phyloP scores from a whole-genome alignment of 2,797 vertebrate species.

The Falco berigora region DNA sequence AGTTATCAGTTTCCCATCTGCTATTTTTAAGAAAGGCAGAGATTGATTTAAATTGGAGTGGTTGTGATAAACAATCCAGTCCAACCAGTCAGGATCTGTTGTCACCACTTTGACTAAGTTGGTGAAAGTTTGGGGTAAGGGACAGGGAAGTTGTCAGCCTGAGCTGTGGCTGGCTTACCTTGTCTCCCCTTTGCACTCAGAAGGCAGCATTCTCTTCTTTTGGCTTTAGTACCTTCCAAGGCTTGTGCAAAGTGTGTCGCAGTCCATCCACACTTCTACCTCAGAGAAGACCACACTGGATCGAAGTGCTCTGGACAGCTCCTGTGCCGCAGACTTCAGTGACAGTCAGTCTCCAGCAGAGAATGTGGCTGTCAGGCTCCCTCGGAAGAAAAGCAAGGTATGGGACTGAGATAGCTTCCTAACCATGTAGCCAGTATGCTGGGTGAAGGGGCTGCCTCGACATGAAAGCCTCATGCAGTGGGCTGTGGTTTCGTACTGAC shows the following conservation, averaged over 20 bases:
- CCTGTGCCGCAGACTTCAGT: conserved; percentile 86
- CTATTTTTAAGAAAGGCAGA: neutral
- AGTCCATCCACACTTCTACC: conserved; percentile 54
- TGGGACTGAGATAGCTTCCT: neutral
- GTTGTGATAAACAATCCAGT: neutral
- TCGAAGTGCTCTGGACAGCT: conserved; percentile 77
- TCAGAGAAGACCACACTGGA: conserved; percentile 46
- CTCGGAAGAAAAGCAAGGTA: conserved; percentile 80
- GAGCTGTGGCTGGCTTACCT: neutral
- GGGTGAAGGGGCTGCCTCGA: neutral
- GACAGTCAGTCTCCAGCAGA: conserved; percentile 82
- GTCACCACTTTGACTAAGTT: neutral
- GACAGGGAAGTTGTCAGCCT: neutral
- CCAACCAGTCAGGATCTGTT: neutral
- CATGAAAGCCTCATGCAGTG: fast-evolving
- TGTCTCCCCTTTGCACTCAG: neutral
- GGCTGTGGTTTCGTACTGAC: neutral
- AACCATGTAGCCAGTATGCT: neutral
- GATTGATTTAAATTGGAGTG: neutral
- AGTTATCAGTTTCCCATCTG: neutral
- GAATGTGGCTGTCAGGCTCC: conserved; percentile 27
- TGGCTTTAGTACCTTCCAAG: conserved; percentile 51
- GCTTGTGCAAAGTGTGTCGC: conserved; percentile 28
- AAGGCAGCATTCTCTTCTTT: neutral
- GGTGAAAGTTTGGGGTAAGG: neutral